Evolutionary conservation across 2,888 invertebrate genomes (phyloP).

Genomic region (Eupithecia subumbrata): DNA sequence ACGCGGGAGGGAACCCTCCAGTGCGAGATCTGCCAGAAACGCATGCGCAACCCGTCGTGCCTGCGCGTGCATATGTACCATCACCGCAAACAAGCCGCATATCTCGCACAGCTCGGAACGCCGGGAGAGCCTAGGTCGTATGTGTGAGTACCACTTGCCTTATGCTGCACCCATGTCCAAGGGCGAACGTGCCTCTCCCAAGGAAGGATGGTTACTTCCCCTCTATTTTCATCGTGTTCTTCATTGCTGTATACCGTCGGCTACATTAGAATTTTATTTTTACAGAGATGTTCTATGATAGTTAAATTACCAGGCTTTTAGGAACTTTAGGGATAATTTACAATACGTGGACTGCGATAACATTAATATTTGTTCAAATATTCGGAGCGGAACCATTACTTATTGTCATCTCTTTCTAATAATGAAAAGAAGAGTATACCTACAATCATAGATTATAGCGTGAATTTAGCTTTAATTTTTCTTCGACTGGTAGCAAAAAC

Average conservation of each 20-base stretch:
- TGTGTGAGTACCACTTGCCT: slow-evolving; percentile 50
- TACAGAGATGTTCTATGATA: too few relatives aligned
- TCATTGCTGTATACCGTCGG: neutral
- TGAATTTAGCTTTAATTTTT: neutral
- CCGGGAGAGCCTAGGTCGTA: slow-evolving; percentile 66
- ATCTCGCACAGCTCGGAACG: slow-evolving; percentile 70
- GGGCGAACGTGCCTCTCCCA: neutral
- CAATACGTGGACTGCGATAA: neutral
- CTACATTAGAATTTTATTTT: too few relatives aligned
- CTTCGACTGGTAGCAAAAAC: neutral
- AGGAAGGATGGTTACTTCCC: neutral
- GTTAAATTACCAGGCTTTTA: too few relatives aligned
- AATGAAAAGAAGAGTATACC: too few relatives aligned
- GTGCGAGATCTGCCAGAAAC: slow-evolving; percentile 88
- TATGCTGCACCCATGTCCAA: neutral
- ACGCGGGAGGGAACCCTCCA: slow-evolving; percentile 86
- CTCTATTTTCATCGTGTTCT: neutral
- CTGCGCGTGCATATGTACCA: slow-evolving; percentile 87
- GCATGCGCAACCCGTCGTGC: slow-evolving; percentile 86
- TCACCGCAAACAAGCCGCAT: slow-evolving; percentile 85
- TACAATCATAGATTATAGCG: neutral
- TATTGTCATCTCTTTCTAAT: neutral
- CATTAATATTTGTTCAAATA: neutral
- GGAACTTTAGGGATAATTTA: too few relatives aligned
- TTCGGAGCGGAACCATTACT: neutral